These are phyloP conservation scores for Anas flavirostris DNA, from an alignment of 2,797 vertebrate species.

Conservation along the genomic window DNA sequence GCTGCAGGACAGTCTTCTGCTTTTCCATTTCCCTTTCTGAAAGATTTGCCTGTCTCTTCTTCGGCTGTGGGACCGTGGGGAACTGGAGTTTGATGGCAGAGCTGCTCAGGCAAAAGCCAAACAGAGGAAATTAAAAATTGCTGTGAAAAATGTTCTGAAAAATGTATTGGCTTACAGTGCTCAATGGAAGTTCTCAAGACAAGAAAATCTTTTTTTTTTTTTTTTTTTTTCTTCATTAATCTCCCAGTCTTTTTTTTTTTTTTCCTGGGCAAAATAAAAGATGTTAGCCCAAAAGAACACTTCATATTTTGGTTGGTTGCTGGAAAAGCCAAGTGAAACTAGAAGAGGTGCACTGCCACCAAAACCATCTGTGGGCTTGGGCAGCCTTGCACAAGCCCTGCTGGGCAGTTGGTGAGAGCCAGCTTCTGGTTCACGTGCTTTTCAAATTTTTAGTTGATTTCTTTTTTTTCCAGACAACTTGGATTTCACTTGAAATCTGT, in stretches of 20 bases:
- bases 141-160: not conserved
- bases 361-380: not conserved
- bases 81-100: not conserved
- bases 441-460: not conserved
- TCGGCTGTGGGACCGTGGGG: not conserved
- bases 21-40: not conserved
- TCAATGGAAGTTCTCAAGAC: not conserved
- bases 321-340: not conserved
- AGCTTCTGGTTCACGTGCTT: not conserved
- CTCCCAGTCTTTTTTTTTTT: no score
- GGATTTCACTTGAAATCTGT: slow-evolving; percentile 11
- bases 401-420: not conserved
- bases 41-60: not conserved
- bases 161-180: not conserved
- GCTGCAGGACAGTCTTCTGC: not conserved
- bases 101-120: not conserved
- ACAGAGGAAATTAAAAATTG: not conserved
- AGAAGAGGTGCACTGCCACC: not conserved
- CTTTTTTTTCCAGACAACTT: slow-evolving; percentile 25
- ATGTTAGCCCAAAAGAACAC: not conserved
- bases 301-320: not conserved
- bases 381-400: not conserved
- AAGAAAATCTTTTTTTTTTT: not conserved
- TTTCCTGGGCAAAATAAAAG: not conserved
- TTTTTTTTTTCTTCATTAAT: no score